Percentiles rank a stretch among this genome's conserved stretches.
Conservation (phyloP, 2,888 invertebrate species). For the Drosophila nr. medialis region DNA sequence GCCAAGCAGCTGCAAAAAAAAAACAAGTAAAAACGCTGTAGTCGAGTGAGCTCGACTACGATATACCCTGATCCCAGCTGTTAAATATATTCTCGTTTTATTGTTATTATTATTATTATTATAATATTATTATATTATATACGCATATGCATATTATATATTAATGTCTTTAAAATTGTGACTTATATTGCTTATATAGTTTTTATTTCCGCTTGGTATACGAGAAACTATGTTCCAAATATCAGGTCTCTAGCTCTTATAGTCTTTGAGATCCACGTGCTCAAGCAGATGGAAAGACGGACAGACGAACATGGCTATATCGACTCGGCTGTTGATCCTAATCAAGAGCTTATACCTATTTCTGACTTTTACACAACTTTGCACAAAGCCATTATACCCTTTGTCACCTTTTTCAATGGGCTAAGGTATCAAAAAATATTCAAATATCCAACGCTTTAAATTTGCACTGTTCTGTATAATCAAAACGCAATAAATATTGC, state of each 20-base stretch:
- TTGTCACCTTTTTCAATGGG: neutral
- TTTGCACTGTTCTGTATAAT: slow-evolving; percentile 49
- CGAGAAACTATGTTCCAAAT: too few species aligned
- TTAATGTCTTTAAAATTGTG: too few species aligned
- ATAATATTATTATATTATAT: too few species aligned
- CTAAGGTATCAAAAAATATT: neutral
- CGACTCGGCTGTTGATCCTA: neutral
- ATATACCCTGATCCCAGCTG: neutral
- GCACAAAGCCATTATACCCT: neutral
- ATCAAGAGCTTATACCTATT: neutral
- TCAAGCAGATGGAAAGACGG: too few species aligned
- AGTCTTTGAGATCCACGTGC: too few species aligned
- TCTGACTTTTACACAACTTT: neutral
- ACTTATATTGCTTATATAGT: too few species aligned
- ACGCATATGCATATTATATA: too few species aligned
- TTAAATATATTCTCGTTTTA: neutral
- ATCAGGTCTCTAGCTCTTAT: too few species aligned
- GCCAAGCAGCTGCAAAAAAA: neutral
- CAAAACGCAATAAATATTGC: slow-evolving; percentile 77
- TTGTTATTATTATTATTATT: neutral
- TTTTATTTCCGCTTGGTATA: too few species aligned
- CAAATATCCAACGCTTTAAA: slow-evolving; percentile 8
- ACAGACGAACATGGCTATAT: neutral
- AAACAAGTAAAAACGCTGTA: neutral
- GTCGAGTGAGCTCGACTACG: neutral